These are phyloP conservation scores for Atta texana DNA, from an alignment of 1,140 invertebrate species.

Conservation along the genomic window DNA sequence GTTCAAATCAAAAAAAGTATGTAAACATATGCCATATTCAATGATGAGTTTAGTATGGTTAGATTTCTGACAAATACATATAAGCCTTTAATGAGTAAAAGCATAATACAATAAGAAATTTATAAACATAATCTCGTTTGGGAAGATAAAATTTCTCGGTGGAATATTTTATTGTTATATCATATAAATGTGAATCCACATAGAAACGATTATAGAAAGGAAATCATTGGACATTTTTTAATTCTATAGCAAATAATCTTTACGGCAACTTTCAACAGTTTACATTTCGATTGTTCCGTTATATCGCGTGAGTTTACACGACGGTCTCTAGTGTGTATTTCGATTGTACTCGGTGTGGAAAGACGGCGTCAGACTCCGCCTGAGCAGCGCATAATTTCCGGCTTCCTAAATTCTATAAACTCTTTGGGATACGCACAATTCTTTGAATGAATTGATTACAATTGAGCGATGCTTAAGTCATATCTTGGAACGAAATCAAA, in stretches of 20 bases:
- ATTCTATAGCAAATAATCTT: conserved; percentile 58
- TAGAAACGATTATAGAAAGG: neutral
- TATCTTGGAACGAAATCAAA: neutral
- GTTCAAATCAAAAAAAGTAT: neutral
- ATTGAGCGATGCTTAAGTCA: neutral
- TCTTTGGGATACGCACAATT: neutral
- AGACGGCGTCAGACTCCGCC: neutral
- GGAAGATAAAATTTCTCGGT: neutral
- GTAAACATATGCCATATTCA: neutral
- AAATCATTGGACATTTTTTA: neutral
- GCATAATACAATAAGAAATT: neutral
- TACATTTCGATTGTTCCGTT: conserved; percentile 27
- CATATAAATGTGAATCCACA: neutral
- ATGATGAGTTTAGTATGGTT: neutral
- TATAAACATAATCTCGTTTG: neutral
- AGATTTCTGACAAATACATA: neutral
- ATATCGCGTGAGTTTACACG: conserved; percentile 52
- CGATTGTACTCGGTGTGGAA: conserved; percentile 7
- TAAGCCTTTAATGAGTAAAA: neutral
- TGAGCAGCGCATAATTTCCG: conserved; percentile 17
- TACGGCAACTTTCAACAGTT: conserved; percentile 32
- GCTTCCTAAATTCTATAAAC: neutral
- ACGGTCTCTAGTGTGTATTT: conserved; percentile 48
- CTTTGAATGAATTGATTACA: neutral
- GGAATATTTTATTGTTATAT: conserved; percentile 3